Base-by-base conservation (phyloP, 1,140 invertebrate genomes). In the Trichomalopsis sarcophagae region DNA sequence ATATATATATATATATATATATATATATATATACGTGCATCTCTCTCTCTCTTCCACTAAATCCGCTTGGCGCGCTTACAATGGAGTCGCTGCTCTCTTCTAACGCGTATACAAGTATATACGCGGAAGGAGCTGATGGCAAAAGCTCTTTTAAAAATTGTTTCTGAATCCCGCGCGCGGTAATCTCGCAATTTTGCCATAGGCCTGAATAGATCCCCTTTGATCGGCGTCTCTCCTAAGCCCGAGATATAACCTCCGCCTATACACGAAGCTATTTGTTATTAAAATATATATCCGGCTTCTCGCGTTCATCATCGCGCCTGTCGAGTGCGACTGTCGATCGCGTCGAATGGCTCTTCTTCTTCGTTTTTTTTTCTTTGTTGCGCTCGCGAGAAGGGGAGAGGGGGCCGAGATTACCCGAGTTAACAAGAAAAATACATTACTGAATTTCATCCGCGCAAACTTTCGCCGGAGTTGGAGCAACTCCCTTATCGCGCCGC, bases 121-220 rank as follows among this genome's bases (percentile, higher is more conserved):
- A 81, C 13, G 6, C 1, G 21, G 17, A 44, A 71, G 1, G 14
- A 27, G 27, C 27, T 11, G n/a, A 1, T 1, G 27, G 50, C 27
- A 71, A 27, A 21, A 47, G 47, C n/a, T 74, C 55, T 74, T 74
- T 82, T 55, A 81, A 81, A 75, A 81, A 81, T 81, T 81, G 33
- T 68, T 71, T 40, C 62, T 36, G 17, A 44, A 69, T 44, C n/a
- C 62, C 75, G 9, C n/a, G 23, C 40, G 23, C 40, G 44, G 75
- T 78, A 84, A 84, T 78, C 74, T 68, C 23, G 74, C 73, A 84
- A 84, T 78, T 83, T 84, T 71, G 17, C n/a, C 82, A 27, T 68
- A 21, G 71, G 14, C 23, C 9, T 17, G 36, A 9, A 21, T 33
- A 81, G 23, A 82, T 82, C 81, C 62, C 14, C 62, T 77, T 82